phyloP scores from a whole-genome alignment of 2,113 vertebrate genomes.

The Cairina moschata region DNA sequence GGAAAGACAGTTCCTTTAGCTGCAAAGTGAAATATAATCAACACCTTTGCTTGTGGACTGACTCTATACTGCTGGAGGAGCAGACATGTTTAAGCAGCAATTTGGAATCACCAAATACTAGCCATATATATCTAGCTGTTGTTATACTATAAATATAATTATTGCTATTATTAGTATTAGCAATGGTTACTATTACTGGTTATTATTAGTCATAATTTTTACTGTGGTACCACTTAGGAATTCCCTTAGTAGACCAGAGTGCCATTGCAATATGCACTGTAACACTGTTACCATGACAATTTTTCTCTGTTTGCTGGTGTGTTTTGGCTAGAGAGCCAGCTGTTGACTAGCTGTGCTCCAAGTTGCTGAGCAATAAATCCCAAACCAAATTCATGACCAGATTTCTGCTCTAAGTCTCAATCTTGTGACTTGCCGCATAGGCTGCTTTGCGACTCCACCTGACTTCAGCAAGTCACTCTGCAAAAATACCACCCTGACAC shows the following conservation, averaged over 20 bases:
- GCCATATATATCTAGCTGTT: constrained; percentile 18
- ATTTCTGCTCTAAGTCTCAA: constrained; percentile 27
- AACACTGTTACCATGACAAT: constrained; percentile 48
- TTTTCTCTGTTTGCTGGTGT: constrained; percentile 51
- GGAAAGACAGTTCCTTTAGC: not conserved
- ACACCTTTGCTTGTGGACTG: not conserved
- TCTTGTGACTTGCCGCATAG: not conserved
- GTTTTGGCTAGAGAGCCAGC: constrained; percentile 60
- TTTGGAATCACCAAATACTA: constrained; percentile 50
- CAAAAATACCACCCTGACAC: not conserved
- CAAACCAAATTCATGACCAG: constrained; percentile 51
- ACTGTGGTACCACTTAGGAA: constrained; percentile 41
- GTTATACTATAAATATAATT: constrained; percentile 39
- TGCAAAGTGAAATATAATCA: not conserved
- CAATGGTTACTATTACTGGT: constrained; percentile 7
- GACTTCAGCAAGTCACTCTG: not conserved
- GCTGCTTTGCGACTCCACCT: not conserved
- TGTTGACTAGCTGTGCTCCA: constrained; percentile 35
- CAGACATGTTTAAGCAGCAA: not conserved
- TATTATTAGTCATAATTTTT: constrained; percentile 61
- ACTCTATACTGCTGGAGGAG: not conserved
- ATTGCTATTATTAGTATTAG: constrained; percentile 38
- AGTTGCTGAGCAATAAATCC: constrained; percentile 71
- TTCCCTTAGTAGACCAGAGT: constrained; percentile 7
- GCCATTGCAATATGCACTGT: not conserved